A percentile compares a stretch with the other conserved stretches of the same genome.
Conservation (phyloP, 2,888 invertebrate species). For the Phrixothrix hirtus region DNA sequence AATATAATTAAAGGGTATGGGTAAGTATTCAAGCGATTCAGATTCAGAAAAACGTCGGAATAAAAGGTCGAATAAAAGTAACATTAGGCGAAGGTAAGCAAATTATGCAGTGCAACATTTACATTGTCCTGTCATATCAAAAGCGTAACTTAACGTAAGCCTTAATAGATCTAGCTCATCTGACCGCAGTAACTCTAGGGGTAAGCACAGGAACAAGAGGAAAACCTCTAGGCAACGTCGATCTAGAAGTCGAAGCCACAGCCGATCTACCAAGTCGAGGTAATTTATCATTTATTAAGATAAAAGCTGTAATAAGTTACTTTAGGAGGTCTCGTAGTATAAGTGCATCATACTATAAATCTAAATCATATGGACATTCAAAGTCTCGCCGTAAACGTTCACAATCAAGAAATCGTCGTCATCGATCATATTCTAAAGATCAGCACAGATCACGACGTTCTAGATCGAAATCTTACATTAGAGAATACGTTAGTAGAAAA, state of each 20-base stretch:
- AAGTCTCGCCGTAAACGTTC: background rate
- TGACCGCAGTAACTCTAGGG: conserved; percentile 45
- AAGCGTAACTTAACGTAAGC: conserved; percentile 22
- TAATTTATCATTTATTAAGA: conserved; percentile 17
- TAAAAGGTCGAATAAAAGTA: conserved; percentile 50
- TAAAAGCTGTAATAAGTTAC: conserved; percentile 4
- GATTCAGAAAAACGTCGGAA: conserved; percentile 50
- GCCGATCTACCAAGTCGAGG: conserved; percentile 47
- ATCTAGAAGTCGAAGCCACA: conserved; percentile 44
- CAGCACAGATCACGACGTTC: conserved; percentile 43
- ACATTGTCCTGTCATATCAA: conserved; percentile 15
- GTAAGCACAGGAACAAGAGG: conserved; percentile 30
- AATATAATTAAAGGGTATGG: too few relatives aligned
- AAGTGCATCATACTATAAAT: conserved; percentile 39
- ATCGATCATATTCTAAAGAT: conserved; percentile 35
- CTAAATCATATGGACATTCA: conserved; percentile 39
- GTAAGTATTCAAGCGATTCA: conserved; percentile 56
- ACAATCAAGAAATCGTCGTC: too few relatives aligned
- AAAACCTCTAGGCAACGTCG: conserved; percentile 35
- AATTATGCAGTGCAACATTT: conserved; percentile 24
- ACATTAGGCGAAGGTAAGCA: conserved; percentile 51
- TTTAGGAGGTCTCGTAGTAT: conserved; percentile 37
- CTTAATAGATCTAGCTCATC: conserved; percentile 49
- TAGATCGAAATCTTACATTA: conserved; percentile 51
- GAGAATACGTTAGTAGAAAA: conserved; percentile 48